A percentile compares a stretch with the other conserved stretches of the same genome.
phyloP scores from a whole-genome alignment of 2,113 vertebrate genomes.

The Menidia beryllina region DNA sequence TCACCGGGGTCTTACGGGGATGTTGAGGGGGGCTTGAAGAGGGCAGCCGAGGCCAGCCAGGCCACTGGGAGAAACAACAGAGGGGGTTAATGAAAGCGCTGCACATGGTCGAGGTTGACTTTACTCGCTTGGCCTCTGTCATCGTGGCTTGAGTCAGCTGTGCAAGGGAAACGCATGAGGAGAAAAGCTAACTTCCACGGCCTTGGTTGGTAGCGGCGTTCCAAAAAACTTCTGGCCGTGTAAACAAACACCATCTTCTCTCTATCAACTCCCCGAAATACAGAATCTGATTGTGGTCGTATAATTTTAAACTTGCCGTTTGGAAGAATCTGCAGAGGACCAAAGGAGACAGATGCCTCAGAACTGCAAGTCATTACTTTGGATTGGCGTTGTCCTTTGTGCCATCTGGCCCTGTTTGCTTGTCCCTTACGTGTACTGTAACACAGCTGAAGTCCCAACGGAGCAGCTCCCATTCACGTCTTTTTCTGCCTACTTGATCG shows the following conservation, averaged over 20 bases:
- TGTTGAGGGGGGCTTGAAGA: slow-evolving; percentile 25
- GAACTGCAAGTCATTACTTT: slow-evolving; percentile 3
- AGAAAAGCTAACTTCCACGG: slow-evolving; percentile 21
- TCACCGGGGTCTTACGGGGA: slow-evolving; percentile 12
- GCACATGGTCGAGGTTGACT: slow-evolving; percentile 42
- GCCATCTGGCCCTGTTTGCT: background rate
- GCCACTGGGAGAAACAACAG: slow-evolving; percentile 21
- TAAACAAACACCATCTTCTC: slow-evolving; percentile 9
- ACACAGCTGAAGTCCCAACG: too few species aligned
- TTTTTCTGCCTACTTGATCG: too few species aligned
- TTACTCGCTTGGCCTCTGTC: slow-evolving; percentile 31
- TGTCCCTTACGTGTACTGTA: background rate
- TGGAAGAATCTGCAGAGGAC: slow-evolving; percentile 18
- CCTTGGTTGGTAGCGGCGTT: slow-evolving; percentile 28
- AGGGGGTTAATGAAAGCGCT: slow-evolving; percentile 14
- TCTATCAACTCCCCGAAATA: slow-evolving; percentile 2
- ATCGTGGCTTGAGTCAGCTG: slow-evolving; percentile 44
- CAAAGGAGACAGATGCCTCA: slow-evolving; percentile 14
- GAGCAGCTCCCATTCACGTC: too few species aligned
- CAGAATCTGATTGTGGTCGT: slow-evolving; percentile 22
- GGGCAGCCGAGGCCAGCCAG: slow-evolving; percentile 50
- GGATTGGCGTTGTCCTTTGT: background rate
- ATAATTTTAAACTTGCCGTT: slow-evolving; percentile 17
- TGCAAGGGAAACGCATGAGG: slow-evolving; percentile 24
- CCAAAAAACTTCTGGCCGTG: background rate